phyloP scores from a whole-genome alignment of 2,888 invertebrate genomes.

The Cremastinae sp. region DNA sequence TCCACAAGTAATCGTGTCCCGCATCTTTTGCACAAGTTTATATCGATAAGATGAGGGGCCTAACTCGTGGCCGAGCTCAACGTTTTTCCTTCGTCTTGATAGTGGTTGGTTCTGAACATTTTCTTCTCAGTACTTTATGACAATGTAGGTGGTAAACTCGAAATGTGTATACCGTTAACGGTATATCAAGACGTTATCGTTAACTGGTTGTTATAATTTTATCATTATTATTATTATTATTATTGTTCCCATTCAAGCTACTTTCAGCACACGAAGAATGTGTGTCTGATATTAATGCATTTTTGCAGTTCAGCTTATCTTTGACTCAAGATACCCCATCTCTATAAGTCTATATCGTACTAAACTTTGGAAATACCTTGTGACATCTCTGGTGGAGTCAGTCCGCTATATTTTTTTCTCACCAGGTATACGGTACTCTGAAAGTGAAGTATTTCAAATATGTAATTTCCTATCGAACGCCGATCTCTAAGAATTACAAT shows the following conservation, averaged over 20 bases:
- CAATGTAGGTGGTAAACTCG: slow-evolving; percentile 49
- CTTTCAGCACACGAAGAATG: slow-evolving; percentile 39
- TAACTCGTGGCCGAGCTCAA: slow-evolving; percentile 28
- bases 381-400: slow-evolving; percentile 52
- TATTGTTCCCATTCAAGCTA: slow-evolving; percentile 18
- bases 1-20: slow-evolving; percentile 41
- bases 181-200: slow-evolving; percentile 53
- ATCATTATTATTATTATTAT: slow-evolving; percentile 5
- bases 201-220: neutral
- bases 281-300: slow-evolving; percentile 44
- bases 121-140: slow-evolving; percentile 31
- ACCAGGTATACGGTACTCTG: too few species aligned
- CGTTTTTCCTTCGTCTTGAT: slow-evolving; percentile 26
- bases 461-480: too few species aligned
- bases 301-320: slow-evolving; percentile 47
- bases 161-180: slow-evolving; percentile 49
- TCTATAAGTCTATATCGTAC: too few species aligned
- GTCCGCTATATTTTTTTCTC: too few species aligned
- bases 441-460: too few species aligned
- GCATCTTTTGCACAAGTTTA: slow-evolving; percentile 38
- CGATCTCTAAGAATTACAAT: too few species aligned
- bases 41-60: slow-evolving; percentile 49
- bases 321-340: slow-evolving; percentile 18
- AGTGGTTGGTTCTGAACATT: slow-evolving; percentile 31
- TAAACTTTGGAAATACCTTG: slow-evolving; percentile 27